phyloP scores from a whole-genome alignment of 2,113 vertebrate genomes.

The Triplophysa tibetana region DNA sequence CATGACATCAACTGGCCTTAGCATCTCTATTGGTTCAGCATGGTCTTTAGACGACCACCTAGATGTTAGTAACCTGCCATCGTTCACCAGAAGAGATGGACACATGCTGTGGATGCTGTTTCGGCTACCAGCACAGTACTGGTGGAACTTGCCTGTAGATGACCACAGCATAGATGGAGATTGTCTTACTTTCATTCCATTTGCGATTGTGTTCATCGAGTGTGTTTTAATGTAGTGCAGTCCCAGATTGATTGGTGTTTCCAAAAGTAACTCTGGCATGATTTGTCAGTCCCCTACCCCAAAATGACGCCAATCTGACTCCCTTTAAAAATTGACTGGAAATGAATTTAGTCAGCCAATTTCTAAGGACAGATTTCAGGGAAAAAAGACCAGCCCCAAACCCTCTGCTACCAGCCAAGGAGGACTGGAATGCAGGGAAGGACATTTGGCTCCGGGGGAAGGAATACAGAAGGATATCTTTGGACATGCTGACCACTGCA shows the following conservation, averaged over 20 bases:
- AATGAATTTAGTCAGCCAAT: conserved; percentile 3
- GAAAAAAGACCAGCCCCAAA: conserved; percentile 17
- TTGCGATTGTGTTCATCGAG: conserved; percentile 17
- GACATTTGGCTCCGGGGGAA: background rate
- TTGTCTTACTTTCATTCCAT: conserved; percentile 36
- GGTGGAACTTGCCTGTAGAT: conserved; percentile 49
- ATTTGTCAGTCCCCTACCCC: background rate
- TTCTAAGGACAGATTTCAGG: conserved; percentile 21
- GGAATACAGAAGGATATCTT: background rate
- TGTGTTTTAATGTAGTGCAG: conserved; percentile 36
- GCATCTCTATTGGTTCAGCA: conserved; percentile 8
- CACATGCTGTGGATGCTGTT: conserved; percentile 20
- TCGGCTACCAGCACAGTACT: background rate
- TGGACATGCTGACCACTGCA: conserved; percentile 29
- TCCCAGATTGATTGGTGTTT: conserved; percentile 36
- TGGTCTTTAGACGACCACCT: conserved; percentile 15
- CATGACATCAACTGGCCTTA: conserved; percentile 11
- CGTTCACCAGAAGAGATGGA: conserved; percentile 21
- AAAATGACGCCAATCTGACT: background rate
- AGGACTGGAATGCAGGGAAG: conserved; percentile 13
- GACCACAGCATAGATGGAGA: conserved; percentile 39
- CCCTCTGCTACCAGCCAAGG: conserved; percentile 1
- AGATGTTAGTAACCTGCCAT: conserved; percentile 17
- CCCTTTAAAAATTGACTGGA: background rate
- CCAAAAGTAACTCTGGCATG: conserved; percentile 3